Evolutionary conservation across 2,113 vertebrate genomes (phyloP).

Genomic region (Mola mola): DNA sequence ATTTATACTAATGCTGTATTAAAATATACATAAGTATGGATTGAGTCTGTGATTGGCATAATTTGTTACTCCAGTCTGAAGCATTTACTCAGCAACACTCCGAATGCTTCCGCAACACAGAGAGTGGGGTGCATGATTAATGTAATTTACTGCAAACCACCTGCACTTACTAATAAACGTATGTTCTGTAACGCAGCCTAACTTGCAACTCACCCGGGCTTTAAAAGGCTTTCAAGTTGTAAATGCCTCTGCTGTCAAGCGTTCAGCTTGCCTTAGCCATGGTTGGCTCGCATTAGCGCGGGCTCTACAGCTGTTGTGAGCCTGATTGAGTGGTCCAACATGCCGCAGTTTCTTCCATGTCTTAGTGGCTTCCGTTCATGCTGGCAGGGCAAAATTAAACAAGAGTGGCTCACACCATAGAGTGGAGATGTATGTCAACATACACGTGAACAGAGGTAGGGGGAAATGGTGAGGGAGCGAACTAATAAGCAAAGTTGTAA

Average conservation of each 20-base stretch:
- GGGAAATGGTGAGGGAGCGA: neutral
- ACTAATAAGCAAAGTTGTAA: conserved; percentile 56
- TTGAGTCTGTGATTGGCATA: conserved; percentile 22
- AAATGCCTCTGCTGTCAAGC: conserved; percentile 55
- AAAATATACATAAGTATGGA: too few relatives aligned
- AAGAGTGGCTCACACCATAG: conserved; percentile 5
- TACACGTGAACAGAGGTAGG: neutral
- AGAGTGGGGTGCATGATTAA: conserved; percentile 66
- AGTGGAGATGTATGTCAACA: conserved; percentile 10
- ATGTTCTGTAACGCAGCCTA: conserved; percentile 56
- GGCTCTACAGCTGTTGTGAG: conserved; percentile 34
- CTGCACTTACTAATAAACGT: conserved; percentile 56
- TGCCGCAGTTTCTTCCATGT: conserved; percentile 6
- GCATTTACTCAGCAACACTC: conserved; percentile 60
- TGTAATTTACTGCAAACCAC: conserved; percentile 63
- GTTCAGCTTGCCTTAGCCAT: conserved; percentile 32
- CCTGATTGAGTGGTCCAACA: conserved; percentile 59
- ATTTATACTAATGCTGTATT: too few relatives aligned
- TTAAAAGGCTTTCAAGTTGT: conserved; percentile 65
- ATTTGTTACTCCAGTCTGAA: conserved; percentile 27
- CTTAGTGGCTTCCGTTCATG: conserved; percentile 28
- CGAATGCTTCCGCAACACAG: conserved; percentile 59
- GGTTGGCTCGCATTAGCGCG: conserved; percentile 37
- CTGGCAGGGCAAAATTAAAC: conserved; percentile 19
- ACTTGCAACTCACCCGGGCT: conserved; percentile 49